Percentiles rank a stretch among this genome's conserved stretches.
Evolutionary conservation across 1,140 invertebrate genomes (phyloP).

Genomic region (Whitmania pigra): DNA sequence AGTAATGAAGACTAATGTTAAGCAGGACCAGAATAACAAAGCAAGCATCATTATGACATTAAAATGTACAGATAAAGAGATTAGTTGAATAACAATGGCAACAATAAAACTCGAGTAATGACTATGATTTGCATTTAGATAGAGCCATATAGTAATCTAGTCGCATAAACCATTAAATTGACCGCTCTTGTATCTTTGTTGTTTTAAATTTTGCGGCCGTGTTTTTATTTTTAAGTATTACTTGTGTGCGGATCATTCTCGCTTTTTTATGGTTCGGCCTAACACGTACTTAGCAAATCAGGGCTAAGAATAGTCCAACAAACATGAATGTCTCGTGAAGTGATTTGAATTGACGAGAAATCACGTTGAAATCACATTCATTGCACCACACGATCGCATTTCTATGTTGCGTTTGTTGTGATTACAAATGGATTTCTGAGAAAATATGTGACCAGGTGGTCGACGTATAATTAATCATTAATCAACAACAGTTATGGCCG

Average conservation of each 20-base stretch:
- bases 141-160: constrained; percentile 16
- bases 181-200: background rate
- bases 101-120: constrained; percentile 10
- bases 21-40: background rate
- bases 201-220: no score
- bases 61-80: constrained; percentile 14
- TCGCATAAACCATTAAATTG: constrained; percentile 12
- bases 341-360: no score
- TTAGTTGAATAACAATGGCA: constrained; percentile 10
- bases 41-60: constrained; percentile 12
- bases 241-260: no score
- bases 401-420: no score
- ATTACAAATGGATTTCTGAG: background rate
- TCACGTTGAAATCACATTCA: no score
- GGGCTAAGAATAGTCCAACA: background rate
- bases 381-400: no score
- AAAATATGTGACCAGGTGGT: constrained; percentile 12
- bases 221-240: no score
- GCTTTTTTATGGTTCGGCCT: no score
- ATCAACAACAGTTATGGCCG: constrained; percentile 11
- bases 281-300: background rate
- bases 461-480: constrained; percentile 13
- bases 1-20: no score
- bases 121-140: constrained; percentile 15
- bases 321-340: background rate